Conservation (phyloP, 2,797 vertebrate species). For the Scleropages formosus region DNA sequence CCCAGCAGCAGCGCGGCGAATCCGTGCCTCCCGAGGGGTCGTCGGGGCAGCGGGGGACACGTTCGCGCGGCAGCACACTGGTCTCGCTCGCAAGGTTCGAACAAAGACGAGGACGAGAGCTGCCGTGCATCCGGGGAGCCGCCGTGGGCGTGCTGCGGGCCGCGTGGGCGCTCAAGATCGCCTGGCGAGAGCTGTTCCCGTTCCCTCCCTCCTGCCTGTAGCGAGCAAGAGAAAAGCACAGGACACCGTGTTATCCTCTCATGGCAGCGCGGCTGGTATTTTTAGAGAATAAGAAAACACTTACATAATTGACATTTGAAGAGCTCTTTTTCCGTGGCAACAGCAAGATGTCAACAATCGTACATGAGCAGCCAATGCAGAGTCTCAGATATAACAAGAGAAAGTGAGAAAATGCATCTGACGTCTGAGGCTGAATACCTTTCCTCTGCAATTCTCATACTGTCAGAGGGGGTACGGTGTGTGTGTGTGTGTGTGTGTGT, state of each 20-base stretch:
- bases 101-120: too few species aligned
- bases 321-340: neutral
- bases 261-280: neutral
- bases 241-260: neutral
- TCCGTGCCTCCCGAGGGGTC: too few species aligned
- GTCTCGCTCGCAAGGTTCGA: too few species aligned
- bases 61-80: too few species aligned
- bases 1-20: too few species aligned
- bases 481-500: neutral
- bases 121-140: too few species aligned
- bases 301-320: constrained; percentile 12
- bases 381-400: neutral
- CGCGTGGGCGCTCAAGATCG: too few species aligned
- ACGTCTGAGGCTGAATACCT: neutral
- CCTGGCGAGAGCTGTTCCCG: too few species aligned
- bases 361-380: neutral
- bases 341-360: neutral
- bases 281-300: neutral
- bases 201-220: neutral
- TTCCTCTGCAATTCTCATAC: too few species aligned
- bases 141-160: too few species aligned
- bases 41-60: too few species aligned
- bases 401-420: neutral
- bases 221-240: neutral
- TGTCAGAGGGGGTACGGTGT: neutral